phyloP scores from a whole-genome alignment of 2,888 invertebrate genomes.

The Antheraea yamamai region DNA sequence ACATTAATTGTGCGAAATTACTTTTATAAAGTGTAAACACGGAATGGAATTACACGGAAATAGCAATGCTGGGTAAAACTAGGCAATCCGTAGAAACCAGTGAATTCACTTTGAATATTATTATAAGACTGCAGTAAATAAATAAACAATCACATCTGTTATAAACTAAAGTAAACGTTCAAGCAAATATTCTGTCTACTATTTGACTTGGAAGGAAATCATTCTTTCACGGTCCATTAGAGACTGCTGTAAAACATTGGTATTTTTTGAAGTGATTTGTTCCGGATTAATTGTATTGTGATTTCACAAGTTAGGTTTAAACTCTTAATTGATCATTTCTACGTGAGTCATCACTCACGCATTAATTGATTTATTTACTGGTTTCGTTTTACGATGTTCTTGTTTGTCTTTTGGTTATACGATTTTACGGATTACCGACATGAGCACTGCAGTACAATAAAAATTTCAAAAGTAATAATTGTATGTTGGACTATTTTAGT shows the following conservation, averaged over 20 bases:
- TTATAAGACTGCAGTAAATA: background rate
- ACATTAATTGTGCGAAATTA: background rate
- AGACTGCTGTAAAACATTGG: constrained; percentile 45
- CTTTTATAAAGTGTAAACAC: background rate
- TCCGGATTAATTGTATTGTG: constrained; percentile 56
- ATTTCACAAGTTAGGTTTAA: constrained; percentile 60
- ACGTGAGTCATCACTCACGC: constrained; percentile 54
- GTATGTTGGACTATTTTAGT: constrained; percentile 4
- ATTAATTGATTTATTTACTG: constrained; percentile 53
- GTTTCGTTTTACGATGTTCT: constrained; percentile 45
- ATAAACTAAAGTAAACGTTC: background rate
- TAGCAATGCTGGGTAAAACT: too few relatives aligned
- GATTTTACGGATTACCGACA: constrained; percentile 43
- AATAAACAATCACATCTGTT: background rate
- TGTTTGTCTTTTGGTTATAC: constrained; percentile 49
- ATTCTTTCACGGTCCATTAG: constrained; percentile 48
- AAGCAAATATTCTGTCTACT: constrained; percentile 14
- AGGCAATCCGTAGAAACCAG: too few relatives aligned
- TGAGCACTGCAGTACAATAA: constrained; percentile 40
- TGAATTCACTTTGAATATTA: too few relatives aligned
- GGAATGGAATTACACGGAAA: too few relatives aligned
- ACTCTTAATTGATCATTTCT: constrained; percentile 52
- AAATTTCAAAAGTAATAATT: constrained; percentile 24
- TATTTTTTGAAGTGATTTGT: constrained; percentile 59
- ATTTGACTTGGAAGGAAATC: constrained; percentile 28